These are phyloP conservation scores for Chloroceryle amazona DNA, from an alignment of 2,797 vertebrate species.

Conservation along the genomic window DNA sequence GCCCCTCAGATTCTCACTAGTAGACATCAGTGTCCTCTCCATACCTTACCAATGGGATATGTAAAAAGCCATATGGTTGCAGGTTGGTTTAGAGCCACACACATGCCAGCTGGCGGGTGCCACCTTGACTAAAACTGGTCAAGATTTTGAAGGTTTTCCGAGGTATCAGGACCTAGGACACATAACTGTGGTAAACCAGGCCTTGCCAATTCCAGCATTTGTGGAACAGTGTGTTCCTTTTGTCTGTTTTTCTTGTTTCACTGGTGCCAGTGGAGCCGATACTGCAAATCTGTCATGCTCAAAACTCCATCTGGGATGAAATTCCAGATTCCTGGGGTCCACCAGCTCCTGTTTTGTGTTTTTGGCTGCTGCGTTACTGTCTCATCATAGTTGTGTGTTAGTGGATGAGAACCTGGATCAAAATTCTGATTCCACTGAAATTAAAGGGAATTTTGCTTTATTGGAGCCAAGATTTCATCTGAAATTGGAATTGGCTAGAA, in stretches of 20 bases:
- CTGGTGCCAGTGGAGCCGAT: background rate
- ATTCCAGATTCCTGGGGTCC: slow-evolving; percentile 35
- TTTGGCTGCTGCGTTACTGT: slow-evolving; percentile 20
- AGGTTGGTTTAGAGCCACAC: background rate
- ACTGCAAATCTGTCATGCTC: background rate
- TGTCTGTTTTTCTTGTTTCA: slow-evolving; percentile 9
- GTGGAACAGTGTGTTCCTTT: background rate
- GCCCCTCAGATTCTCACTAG: background rate
- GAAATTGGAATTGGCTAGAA: slow-evolving; percentile 54
- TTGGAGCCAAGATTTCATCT: slow-evolving; percentile 24
- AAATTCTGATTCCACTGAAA: slow-evolving; percentile 40
- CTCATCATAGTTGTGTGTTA: background rate
- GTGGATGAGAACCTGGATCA: slow-evolving; percentile 29
- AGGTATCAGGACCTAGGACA: background rate
- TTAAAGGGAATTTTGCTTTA: slow-evolving; percentile 47
- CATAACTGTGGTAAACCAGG: background rate
- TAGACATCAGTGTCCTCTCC: background rate
- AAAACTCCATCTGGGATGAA: slow-evolving; percentile 10
- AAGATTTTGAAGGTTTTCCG: background rate
- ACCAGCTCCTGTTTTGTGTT: background rate
- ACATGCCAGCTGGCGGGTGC: rapidly evolving
- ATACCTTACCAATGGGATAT: background rate
- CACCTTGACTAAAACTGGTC: background rate
- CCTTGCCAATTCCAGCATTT: background rate
- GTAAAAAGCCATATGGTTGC: background rate